phyloP scores from a whole-genome alignment of 2,113 vertebrate species.

The Ornithorhynchus anatinus region DNA sequence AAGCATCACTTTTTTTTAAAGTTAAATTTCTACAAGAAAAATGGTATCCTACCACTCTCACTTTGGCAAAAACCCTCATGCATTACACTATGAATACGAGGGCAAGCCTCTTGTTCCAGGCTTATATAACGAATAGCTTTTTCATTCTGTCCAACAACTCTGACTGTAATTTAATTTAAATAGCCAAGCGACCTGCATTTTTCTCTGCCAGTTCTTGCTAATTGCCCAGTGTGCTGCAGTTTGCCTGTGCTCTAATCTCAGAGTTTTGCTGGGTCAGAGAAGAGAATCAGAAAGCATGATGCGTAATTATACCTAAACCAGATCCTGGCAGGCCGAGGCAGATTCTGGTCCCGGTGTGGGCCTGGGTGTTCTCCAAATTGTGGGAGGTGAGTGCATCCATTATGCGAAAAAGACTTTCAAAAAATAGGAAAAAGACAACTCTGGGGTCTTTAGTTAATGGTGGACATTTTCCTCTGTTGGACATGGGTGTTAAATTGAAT shows the following conservation, averaged over 20 bases:
- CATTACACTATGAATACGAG: neutral
- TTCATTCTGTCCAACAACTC: neutral
- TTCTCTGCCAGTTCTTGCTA: neutral
- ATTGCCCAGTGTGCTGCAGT: neutral
- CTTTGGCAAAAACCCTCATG: neutral
- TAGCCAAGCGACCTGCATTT: neutral
- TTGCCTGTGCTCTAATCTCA: neutral
- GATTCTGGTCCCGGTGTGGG: neutral
- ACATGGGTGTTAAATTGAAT: too few species aligned
- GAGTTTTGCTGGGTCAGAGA: neutral
- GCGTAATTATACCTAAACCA: conserved; percentile 2
- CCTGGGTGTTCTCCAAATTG: neutral
- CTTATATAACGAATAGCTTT: conserved; percentile 1
- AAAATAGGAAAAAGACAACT: neutral
- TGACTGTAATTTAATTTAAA: neutral
- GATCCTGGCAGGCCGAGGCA: too few species aligned
- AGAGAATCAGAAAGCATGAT: neutral
- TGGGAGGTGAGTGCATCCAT: conserved; percentile 20
- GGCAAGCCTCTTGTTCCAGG: neutral
- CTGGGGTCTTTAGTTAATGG: neutral
- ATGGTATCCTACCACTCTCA: neutral
- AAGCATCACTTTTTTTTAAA: too few species aligned
- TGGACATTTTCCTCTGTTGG: neutral
- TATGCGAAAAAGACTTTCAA: conserved; percentile 20
- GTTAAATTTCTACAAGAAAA: neutral